A percentile compares a stretch with the other conserved stretches of the same genome.
phyloP scores from a whole-genome alignment of 2,797 vertebrate species.

The Danio tinwini region DNA sequence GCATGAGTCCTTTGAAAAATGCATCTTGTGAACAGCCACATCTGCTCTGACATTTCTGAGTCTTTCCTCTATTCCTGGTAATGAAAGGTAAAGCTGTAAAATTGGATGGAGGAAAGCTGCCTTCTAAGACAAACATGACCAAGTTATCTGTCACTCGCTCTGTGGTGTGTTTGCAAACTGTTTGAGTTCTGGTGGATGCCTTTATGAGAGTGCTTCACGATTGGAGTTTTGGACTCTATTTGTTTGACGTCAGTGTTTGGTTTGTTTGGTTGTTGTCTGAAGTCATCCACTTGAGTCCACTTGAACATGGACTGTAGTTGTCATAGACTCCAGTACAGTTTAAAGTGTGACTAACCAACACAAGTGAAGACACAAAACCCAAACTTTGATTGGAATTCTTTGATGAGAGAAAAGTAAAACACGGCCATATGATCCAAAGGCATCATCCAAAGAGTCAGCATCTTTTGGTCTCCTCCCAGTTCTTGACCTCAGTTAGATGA shows the following conservation, averaged over 20 bases:
- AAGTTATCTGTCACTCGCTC: neutral
- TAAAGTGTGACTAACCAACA: neutral
- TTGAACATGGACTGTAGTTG: neutral
- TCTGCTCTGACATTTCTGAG: conserved; percentile 45
- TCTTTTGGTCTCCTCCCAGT: conserved; percentile 6
- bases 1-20: conserved; percentile 49
- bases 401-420: neutral
- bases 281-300: conserved; percentile 10
- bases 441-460: neutral
- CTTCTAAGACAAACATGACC: conserved; percentile 14
- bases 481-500: conserved; percentile 27
- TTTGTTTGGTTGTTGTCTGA: conserved; percentile 6
- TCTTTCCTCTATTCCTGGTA: conserved; percentile 20
- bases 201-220: neutral
- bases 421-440: neutral
- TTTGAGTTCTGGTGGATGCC: conserved; percentile 4
- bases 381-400: neutral
- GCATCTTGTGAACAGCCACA: conserved; percentile 30
- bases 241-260: conserved; percentile 25
- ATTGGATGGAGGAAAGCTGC: neutral
- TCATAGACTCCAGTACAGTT: conserved; percentile 5
- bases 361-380: neutral
- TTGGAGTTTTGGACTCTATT: neutral
- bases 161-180: neutral
- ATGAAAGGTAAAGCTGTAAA: conserved; percentile 41